Conservation (phyloP, 2,888 invertebrate species). For the Helicoverpa assulta region DNA sequence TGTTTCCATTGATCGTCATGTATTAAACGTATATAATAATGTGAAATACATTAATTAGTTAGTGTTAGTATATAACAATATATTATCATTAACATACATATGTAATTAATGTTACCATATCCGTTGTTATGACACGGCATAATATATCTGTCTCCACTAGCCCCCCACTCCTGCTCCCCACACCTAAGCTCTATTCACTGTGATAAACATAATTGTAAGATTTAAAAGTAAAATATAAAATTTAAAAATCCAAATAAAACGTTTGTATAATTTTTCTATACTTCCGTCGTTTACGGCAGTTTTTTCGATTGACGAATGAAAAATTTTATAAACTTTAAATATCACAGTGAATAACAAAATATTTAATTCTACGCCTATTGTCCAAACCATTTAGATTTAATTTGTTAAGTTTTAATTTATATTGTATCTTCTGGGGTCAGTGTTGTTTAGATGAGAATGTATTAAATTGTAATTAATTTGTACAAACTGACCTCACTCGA, state of each 20-base stretch:
- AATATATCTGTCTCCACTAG: slow-evolving; percentile 40
- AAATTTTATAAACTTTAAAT: slow-evolving; percentile 59
- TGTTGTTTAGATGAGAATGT: slow-evolving; percentile 20
- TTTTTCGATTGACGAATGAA: slow-evolving; percentile 54
- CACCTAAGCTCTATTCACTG: slow-evolving; percentile 80
- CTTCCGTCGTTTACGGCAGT: slow-evolving; percentile 43
- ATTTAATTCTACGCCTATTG: slow-evolving; percentile 56
- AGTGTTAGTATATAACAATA: slow-evolving; percentile 69
- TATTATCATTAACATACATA: slow-evolving; percentile 66
- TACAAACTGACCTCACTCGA: slow-evolving; percentile 50
- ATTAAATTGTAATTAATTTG: slow-evolving; percentile 25
- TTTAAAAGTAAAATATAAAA: slow-evolving; percentile 62
- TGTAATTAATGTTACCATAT: slow-evolving; percentile 59
- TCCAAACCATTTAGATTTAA: slow-evolving; percentile 50
- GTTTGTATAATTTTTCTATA: slow-evolving; percentile 59
- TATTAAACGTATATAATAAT: slow-evolving; percentile 53
- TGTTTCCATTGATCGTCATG: slow-evolving; percentile 58
- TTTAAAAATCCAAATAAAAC: slow-evolving; percentile 54
- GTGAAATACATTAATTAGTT: slow-evolving; percentile 58
- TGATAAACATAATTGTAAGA: slow-evolving; percentile 74
- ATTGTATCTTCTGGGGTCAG: slow-evolving; percentile 52
- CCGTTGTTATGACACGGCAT: slow-evolving; percentile 60
- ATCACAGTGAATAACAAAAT: slow-evolving; percentile 78
- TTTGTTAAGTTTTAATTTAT: slow-evolving; percentile 42
- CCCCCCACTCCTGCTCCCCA: slow-evolving; percentile 43